Evolutionary conservation across 2,888 invertebrate genomes (phyloP).

Genomic region (Biston stratarius): DNA sequence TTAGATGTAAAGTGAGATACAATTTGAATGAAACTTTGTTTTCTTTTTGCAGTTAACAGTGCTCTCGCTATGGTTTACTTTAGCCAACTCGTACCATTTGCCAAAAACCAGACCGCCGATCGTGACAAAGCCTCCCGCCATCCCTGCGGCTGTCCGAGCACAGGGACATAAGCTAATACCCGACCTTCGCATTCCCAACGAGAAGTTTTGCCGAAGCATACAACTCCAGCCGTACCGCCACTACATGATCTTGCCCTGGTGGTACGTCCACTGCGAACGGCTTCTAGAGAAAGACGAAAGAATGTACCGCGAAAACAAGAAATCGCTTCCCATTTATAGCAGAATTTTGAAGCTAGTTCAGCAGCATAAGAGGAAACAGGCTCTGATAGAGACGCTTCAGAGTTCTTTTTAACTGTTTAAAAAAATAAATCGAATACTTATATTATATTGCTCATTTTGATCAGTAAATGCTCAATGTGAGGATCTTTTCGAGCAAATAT

Average conservation of each 20-base stretch:
- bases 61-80: background rate
- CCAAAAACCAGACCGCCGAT: constrained; percentile 5
- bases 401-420: background rate
- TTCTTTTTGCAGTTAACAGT: background rate
- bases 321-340: background rate
- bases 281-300: constrained; percentile 10
- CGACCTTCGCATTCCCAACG: constrained; percentile 13
- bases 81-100: constrained; percentile 2
- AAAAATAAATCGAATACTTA: background rate
- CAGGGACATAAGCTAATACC: constrained; percentile 5
- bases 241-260: constrained; percentile 15
- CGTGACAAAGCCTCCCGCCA: background rate
- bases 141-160: background rate
- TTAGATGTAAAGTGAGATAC: too few species aligned
- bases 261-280: constrained; percentile 12
- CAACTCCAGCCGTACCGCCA: background rate
- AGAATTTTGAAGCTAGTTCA: constrained; percentile 9
- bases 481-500: too few species aligned
- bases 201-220: constrained; percentile 12
- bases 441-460: background rate
- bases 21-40: too few species aligned
- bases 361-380: constrained; percentile 9
- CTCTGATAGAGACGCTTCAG: background rate
- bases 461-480: too few species aligned
- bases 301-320: background rate